Evolutionary conservation across 2,888 invertebrate species (phyloP), one percentile per base, ranked within the genome.

Genomic region (Rotaria macrura): DNA sequence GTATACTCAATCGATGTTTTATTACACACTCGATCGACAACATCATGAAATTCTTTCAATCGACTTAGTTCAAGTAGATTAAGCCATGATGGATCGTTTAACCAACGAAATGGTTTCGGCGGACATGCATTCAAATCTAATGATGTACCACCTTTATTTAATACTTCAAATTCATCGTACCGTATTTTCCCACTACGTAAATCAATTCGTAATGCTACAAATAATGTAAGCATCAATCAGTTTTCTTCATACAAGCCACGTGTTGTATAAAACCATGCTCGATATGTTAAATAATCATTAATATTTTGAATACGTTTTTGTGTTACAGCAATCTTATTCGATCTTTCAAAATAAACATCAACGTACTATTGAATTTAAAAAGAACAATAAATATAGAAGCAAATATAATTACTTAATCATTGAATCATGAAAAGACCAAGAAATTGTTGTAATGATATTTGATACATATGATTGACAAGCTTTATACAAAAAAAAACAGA

Each of bases 111-210:
- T 0, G 96, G 96, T 89, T 95, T 95, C 0, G 94, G 93, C 0
- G 94, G 93, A 87, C 95, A 95, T 9, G 94, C 93, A 91, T 95
- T 95, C 29, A 95, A 91, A 92, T 96, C 95, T 87, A 96, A 91
- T 0, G 95, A 95, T 1, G 95, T 95, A 49, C 96, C 96, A 87
- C 95, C 94, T 92, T 95, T 95, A 87, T 94, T 94, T 85, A 95
- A 93, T 85, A 93, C 94, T 88, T 95, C 94, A 89, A 95, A 95
- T 89, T 96, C 95, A 40, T 94, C 94, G 89, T 94, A 93, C 0
- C 93, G 92, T 7, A 96, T 92, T 85, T 91, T 91, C 29, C 93
- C 93, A 87, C 92, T 92, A 89, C 95, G 93, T 86, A 95, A 89
- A 90, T 95, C 95, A 87, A 95, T 95, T 90, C 94, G 95, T 84